A percentile compares a stretch with the other conserved stretches of the same genome.
Evolutionary conservation across 23 tunicate species (phyloP).

Genomic region (Aplidium turbinatum): DNA sequence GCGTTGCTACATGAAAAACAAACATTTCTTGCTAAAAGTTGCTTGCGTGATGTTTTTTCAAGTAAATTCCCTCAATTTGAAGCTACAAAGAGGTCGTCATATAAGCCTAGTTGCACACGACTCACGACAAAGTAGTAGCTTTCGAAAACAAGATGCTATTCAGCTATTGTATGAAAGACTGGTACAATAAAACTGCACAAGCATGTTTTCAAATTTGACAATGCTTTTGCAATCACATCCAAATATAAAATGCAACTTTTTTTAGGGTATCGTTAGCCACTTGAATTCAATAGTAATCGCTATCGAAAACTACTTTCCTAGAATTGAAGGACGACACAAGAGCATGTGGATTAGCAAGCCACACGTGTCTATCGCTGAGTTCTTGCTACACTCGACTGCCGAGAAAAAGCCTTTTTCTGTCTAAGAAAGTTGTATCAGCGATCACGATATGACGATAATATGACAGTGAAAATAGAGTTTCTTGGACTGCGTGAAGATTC

Average conservation of each 20-base stretch:
- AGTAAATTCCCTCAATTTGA: slow-evolving; percentile 28
- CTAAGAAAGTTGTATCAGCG: slow-evolving; percentile 11
- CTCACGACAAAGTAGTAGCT: slow-evolving; percentile 16
- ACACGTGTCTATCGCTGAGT: too few relatives aligned
- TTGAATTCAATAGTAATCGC: slow-evolving; percentile 15
- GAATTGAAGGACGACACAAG: slow-evolving; percentile 24
- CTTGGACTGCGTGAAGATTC: slow-evolving; percentile 47
- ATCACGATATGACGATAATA: slow-evolving; percentile 20
- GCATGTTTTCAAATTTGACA: too few relatives aligned
- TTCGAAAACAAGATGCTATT: neutral
- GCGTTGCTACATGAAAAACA: slow-evolving; percentile 1
- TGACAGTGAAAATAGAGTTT: slow-evolving; percentile 32
- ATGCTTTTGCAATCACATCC: slow-evolving; percentile 11
- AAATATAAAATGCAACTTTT: slow-evolving; percentile 3
- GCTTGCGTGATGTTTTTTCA: slow-evolving; percentile 3
- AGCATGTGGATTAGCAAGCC: slow-evolving; percentile 2
- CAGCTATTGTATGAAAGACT: slow-evolving; percentile 14
- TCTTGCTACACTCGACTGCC: too few relatives aligned
- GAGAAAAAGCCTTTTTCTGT: slow-evolving; percentile 2
- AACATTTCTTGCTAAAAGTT: slow-evolving; percentile 16
- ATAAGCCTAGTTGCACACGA: slow-evolving; percentile 18
- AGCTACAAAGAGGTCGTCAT: slow-evolving; percentile 34
- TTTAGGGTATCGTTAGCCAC: neutral
- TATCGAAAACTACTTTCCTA: slow-evolving; percentile 11
- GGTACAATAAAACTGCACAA: neutral